Conservation (phyloP, 2,113 vertebrate genomes). For the Takifugu flavidus region DNA sequence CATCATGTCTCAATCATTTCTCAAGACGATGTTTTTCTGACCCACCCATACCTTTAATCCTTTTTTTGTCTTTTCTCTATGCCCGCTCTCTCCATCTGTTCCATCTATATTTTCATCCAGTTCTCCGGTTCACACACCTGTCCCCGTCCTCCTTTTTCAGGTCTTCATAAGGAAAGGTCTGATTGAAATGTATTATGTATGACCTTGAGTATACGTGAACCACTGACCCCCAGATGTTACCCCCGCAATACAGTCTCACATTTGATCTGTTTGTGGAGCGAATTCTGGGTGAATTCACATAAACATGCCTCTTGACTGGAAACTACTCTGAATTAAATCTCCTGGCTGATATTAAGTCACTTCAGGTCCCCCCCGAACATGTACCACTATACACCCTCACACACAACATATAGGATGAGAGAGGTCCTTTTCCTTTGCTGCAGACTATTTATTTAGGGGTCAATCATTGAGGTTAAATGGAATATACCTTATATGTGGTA, state of each 20-base stretch:
- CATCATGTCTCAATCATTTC: background rate
- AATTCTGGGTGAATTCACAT: conserved; percentile 15
- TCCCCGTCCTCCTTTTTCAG: conserved; percentile 30
- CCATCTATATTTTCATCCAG: conserved; percentile 32
- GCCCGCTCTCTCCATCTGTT: conserved; percentile 12
- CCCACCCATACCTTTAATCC: conserved; percentile 15
- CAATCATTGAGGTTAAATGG: conserved; percentile 35
- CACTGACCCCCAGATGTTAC: conserved; percentile 46
- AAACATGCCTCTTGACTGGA: background rate
- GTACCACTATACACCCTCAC: background rate
- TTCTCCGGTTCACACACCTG: conserved; percentile 45
- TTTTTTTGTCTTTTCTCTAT: conserved; percentile 5
- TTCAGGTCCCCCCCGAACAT: conserved; percentile 14
- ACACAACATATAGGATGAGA: background rate
- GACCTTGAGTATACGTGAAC: conserved; percentile 37
- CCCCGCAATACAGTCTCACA: conserved; percentile 29
- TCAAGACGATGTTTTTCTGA: conserved; percentile 1
- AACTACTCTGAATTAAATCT: conserved; percentile 15
- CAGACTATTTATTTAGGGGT: conserved; percentile 22
- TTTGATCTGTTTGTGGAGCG: conserved; percentile 35
- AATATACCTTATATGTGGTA: conserved; percentile 18
- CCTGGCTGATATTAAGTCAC: conserved; percentile 30
- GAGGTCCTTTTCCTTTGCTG: conserved; percentile 6
- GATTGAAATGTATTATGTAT: conserved; percentile 59
- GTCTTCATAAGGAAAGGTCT: conserved; percentile 33